These are phyloP conservation scores for Agriopis leucophaearia DNA, from an alignment of 2,888 invertebrate species.

Conservation along the genomic window DNA sequence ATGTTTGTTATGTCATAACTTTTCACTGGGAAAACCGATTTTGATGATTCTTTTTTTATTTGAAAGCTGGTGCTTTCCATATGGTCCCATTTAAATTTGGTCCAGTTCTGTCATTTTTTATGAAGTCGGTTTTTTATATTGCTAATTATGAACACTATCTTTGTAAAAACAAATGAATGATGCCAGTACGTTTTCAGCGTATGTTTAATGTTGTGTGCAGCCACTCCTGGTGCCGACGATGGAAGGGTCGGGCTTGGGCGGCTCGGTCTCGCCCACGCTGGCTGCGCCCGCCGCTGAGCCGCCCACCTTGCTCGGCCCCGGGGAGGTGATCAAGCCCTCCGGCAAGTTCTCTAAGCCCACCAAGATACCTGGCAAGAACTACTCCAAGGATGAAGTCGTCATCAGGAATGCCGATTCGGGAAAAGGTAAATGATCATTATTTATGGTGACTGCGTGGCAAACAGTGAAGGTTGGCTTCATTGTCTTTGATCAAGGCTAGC, in stretches of 20 bases:
- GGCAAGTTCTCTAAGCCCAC: constrained; percentile 96
- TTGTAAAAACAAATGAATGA: too few relatives aligned
- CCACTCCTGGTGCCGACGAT: constrained; percentile 82
- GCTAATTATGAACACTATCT: too few relatives aligned
- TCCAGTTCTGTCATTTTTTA: too few relatives aligned
- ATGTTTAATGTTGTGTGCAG: constrained; percentile 50
- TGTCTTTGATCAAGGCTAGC: background rate
- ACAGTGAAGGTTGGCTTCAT: background rate
- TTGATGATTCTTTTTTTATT: too few relatives aligned
- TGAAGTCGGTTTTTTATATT: too few relatives aligned
- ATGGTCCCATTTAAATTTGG: too few relatives aligned
- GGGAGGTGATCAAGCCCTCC: constrained; percentile 94
- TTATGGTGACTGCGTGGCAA: constrained; percentile 12
- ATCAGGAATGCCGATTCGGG: constrained; percentile 98
- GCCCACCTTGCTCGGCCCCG: constrained; percentile 90
- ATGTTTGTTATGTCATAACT: too few relatives aligned
- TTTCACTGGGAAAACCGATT: too few relatives aligned
- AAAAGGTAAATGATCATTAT: constrained; percentile 89
- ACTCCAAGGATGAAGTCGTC: constrained; percentile 97
- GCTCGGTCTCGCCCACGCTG: constrained; percentile 86
- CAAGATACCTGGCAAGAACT: constrained; percentile 96
- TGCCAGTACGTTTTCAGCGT: background rate
- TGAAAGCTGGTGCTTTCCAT: too few relatives aligned
- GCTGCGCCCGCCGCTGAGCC: constrained; percentile 82
- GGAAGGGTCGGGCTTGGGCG: constrained; percentile 82